Evolutionary conservation across 2,113 vertebrate genomes (phyloP).

Genomic region (Parotia lawesii): DNA sequence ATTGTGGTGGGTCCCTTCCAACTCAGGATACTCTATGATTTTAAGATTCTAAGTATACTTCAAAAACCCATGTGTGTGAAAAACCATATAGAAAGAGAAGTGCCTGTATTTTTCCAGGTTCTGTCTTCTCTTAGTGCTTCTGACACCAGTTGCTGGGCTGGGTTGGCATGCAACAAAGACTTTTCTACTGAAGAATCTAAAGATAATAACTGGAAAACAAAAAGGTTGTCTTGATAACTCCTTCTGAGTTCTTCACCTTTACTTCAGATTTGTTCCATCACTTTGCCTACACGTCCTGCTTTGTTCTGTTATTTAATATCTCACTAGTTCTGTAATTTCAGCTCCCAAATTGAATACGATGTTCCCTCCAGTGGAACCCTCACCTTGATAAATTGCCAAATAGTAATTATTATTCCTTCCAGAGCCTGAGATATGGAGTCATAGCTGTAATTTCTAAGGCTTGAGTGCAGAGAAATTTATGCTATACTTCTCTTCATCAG

Average conservation of each 20-base stretch:
- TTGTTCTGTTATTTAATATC: slow-evolving; percentile 71
- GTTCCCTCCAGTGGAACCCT: slow-evolving; percentile 62
- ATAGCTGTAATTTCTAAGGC: slow-evolving; percentile 68
- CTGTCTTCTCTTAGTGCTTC: neutral
- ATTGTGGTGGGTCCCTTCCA: neutral
- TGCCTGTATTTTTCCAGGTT: neutral
- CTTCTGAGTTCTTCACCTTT: neutral
- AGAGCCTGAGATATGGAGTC: slow-evolving; percentile 66
- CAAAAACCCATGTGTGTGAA: neutral
- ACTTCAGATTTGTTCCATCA: slow-evolving; percentile 12
- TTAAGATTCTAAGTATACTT: neutral
- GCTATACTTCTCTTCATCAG: slow-evolving; percentile 40
- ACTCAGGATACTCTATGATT: accelerated
- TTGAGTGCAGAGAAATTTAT: slow-evolving; percentile 72
- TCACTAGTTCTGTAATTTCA: slow-evolving; percentile 61
- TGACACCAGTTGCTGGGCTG: neutral
- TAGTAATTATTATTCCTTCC: slow-evolving; percentile 78
- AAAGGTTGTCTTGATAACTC: neutral
- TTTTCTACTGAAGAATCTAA: neutral
- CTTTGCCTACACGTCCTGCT: slow-evolving; percentile 16
- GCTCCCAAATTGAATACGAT: slow-evolving; percentile 66
- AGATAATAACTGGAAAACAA: neutral
- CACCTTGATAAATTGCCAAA: slow-evolving; percentile 74
- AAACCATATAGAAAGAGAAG: neutral
- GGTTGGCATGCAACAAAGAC: neutral